Base-by-base conservation (phyloP, 1,140 invertebrate species). In the Myzus persicae region DNA sequence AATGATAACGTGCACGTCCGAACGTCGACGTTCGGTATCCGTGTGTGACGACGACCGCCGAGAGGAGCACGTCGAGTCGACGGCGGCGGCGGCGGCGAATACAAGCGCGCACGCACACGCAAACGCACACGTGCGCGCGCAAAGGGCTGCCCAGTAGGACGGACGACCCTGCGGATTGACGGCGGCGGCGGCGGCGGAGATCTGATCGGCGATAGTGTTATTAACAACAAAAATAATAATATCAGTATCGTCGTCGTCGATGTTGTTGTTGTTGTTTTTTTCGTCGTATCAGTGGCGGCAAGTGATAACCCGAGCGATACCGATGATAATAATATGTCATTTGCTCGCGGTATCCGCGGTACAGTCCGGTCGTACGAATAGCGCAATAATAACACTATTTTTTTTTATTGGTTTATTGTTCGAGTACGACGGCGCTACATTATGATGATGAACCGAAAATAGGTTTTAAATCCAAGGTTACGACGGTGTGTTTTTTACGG, bases 121-220 rank as follows among this genome's bases (percentile, higher is more conserved):
- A 59, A 7, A 59, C 24, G 11, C 54, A 67, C 54, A 81, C 76
- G 36, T 38, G 36, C 36, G 36, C 76, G 36, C 76, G 36, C 76
- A 81, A 36, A 82, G 76, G 59, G 59, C 31, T 76, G 59, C 59
- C 59, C 59, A 76, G 31, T 76, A 18, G 59, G 14, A 76, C 59
- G n/a, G 59, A 76, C 59, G 59, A 76, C 59, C 59, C 59, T n/a
- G 59, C 59, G 59, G 59, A 67, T 67, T n/a, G 59, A 67, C 59
- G 31, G 0, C 59, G 59, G 14, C 59, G 31, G 4, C 59, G 59
- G 31, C 59, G 31, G 76, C 76, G 76, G 22, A 18, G 48, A 20
- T 48, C 46, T 48, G 46, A 48, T 48, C 48, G n/a, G 36, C 76
- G 76, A 81, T 36, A 36, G 76, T 38, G n/a, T 59, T 59, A 26